phyloP scores from a whole-genome alignment of 2,888 invertebrate species.

The Melanostoma mellinum region DNA sequence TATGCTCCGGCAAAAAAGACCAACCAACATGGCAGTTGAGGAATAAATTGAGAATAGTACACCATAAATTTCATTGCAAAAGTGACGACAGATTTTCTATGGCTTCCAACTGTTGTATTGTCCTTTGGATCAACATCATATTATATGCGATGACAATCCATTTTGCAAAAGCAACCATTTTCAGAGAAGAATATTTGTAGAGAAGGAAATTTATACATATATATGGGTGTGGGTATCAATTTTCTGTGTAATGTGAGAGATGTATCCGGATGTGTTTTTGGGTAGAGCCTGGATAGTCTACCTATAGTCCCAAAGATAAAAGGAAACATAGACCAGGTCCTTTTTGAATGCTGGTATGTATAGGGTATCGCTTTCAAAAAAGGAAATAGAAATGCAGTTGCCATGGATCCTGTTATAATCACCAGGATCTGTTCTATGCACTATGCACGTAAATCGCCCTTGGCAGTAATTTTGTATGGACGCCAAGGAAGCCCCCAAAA shows the following conservation, averaged over 20 bases:
- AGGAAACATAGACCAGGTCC: no score
- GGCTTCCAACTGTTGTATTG: conserved; percentile 45
- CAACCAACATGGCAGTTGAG: background rate
- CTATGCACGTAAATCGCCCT: no score
- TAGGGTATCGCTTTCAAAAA: background rate
- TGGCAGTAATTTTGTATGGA: no score
- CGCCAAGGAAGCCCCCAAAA: no score
- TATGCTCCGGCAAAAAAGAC: conserved; percentile 3
- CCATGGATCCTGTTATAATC: background rate
- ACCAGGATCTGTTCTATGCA: no score
- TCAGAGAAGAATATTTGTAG: conserved; percentile 26
- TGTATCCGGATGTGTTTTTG: conserved; percentile 1
- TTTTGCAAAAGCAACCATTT: background rate
- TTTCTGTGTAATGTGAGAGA: background rate
- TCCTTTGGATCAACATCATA: conserved; percentile 52
- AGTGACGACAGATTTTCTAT: conserved; percentile 67
- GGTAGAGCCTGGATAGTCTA: background rate
- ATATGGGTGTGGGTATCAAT: background rate
- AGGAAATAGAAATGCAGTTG: conserved; percentile 27
- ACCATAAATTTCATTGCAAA: conserved; percentile 66
- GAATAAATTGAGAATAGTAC: conserved; percentile 56
- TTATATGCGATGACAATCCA: conserved; percentile 59
- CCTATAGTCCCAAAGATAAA: no score
- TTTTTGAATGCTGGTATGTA: background rate
- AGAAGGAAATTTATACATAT: conserved; percentile 13